phyloP scores from a whole-genome alignment of 1,140 invertebrate species.

The Ceratitis capitata region DNA sequence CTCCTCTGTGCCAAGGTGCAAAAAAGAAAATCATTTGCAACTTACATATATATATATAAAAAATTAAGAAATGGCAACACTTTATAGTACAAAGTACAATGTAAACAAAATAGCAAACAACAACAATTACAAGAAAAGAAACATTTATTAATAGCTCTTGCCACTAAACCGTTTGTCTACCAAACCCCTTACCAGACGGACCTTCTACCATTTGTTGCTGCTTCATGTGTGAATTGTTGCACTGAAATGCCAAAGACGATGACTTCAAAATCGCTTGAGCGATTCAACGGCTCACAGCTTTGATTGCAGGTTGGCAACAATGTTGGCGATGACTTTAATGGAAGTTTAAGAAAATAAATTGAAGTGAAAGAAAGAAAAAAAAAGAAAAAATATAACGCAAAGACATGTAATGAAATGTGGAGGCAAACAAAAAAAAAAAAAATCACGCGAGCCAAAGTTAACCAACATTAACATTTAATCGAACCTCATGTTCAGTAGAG shows the following conservation, averaged over 20 bases:
- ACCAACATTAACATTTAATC: slow-evolving; percentile 66
- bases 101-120: background rate
- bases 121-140: background rate
- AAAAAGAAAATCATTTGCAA: too few relatives aligned
- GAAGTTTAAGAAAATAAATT: slow-evolving; percentile 12
- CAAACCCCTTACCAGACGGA: too few relatives aligned
- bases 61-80: background rate
- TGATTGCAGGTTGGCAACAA: slow-evolving; percentile 26
- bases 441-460: slow-evolving; percentile 64
- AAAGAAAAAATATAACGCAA: background rate
- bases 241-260: slow-evolving; percentile 2
- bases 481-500: slow-evolving; percentile 66
- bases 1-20: too few relatives aligned
- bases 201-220: background rate
- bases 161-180: background rate
- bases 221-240: background rate
- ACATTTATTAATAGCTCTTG: slow-evolving; percentile 29
- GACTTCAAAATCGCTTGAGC: slow-evolving; percentile 30
- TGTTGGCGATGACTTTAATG: slow-evolving; percentile 33
- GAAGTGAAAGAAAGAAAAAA: background rate
- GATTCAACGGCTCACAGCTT: background rate
- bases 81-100: background rate
- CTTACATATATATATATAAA: too few relatives aligned
- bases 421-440: slow-evolving; percentile 55
- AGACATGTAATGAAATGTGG: background rate